Conservation (phyloP, 2,113 vertebrate species). For the Nesoenas mayeri region DNA sequence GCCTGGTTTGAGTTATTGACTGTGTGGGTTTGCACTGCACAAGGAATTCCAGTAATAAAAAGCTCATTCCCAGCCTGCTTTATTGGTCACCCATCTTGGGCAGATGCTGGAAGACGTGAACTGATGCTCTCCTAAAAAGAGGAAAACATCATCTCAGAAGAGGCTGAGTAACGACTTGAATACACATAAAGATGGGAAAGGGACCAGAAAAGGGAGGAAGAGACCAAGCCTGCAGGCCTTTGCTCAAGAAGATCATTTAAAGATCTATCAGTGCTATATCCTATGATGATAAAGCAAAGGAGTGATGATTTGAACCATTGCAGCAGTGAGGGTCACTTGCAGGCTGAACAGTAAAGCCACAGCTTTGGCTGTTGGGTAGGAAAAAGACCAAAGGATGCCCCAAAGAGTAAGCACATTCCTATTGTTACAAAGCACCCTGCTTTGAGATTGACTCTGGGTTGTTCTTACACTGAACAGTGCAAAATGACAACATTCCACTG, state of each 20-base stretch:
- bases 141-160: neutral
- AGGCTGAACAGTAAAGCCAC: neutral
- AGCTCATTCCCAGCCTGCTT: neutral
- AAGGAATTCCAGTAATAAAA: slow-evolving; percentile 29
- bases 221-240: neutral
- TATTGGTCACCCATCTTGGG: neutral
- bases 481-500: slow-evolving; percentile 26
- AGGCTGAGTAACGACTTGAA: neutral
- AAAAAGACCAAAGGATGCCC: neutral
- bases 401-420: neutral
- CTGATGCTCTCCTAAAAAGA: neutral
- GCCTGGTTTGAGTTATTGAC: slow-evolving; percentile 24
- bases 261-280: neutral
- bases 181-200: neutral
- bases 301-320: neutral
- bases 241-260: neutral
- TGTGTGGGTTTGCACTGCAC: neutral
- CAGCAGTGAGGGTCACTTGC: neutral
- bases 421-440: neutral
- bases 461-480: neutral
- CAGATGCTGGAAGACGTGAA: neutral
- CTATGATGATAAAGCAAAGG: neutral
- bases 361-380: neutral
- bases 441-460: neutral
- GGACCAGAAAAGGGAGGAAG: neutral